Evolutionary conservation across 2,888 invertebrate species (phyloP).

Genomic region (Falcaria lacertinaria): DNA sequence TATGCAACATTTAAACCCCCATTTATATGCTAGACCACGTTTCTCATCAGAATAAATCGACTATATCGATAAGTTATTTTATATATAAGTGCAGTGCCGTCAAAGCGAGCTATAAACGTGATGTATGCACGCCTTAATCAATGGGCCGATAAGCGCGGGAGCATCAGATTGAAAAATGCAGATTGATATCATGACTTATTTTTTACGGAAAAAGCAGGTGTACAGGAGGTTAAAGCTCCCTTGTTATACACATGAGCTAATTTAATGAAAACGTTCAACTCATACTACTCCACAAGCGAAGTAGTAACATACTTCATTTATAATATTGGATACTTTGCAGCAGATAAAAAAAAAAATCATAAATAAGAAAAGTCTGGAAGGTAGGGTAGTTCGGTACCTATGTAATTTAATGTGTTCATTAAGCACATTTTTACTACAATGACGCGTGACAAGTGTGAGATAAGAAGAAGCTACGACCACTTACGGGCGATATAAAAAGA

Average conservation of each 20-base stretch:
- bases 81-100: constrained; percentile 32
- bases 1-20: constrained; percentile 11
- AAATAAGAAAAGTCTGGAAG: no score
- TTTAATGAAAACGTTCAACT: no score
- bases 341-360: no score
- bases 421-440: constrained; percentile 30
- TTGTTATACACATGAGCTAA: not conserved
- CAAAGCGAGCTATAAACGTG: constrained; percentile 23
- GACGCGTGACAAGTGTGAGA: constrained; percentile 19
- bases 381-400: no score
- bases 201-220: constrained; percentile 2
- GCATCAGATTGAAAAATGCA: constrained; percentile 28
- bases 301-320: no score
- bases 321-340: no score
- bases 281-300: no score
- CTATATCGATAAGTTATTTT: constrained; percentile 48
- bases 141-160: constrained; percentile 35
- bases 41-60: constrained; percentile 54
- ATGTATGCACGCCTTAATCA: constrained; percentile 40
- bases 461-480: constrained; percentile 41
- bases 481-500: constrained; percentile 38
- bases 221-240: constrained; percentile 6
- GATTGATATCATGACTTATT: constrained; percentile 12
- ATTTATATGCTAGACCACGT: constrained; percentile 49
- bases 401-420: constrained; percentile 26